Conservation (phyloP, 1,140 invertebrate genomes). For the Drosophila leontia region DNA sequence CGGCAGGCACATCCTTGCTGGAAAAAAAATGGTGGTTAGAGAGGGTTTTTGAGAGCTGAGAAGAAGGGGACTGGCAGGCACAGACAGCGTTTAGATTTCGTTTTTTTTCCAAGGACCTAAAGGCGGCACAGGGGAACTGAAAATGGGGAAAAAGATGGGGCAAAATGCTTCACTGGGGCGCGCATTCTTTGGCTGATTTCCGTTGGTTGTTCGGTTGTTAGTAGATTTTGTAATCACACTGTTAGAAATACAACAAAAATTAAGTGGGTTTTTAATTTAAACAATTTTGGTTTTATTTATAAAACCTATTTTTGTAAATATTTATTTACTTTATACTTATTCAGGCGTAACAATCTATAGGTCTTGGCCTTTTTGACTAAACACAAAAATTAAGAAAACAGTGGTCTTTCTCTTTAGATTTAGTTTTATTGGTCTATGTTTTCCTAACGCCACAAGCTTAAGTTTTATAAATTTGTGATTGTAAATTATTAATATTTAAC, state of each 20-base stretch:
- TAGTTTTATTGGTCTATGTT: too few species aligned
- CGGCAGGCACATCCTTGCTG: slow-evolving; percentile 65
- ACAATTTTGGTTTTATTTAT: not conserved
- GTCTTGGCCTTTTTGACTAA: not conserved
- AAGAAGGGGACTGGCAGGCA: slow-evolving; percentile 12
- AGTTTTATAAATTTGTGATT: too few species aligned
- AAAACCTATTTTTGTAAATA: not conserved
- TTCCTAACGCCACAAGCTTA: too few species aligned
- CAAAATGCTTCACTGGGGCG: slow-evolving; percentile 29
- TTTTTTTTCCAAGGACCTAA: slow-evolving; percentile 25
- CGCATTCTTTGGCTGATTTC: slow-evolving; percentile 75
- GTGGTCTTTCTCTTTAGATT: too few species aligned
- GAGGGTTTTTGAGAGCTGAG: slow-evolving; percentile 7
- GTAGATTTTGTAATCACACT: slow-evolving; percentile 24
- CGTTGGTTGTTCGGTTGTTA: slow-evolving; percentile 50
- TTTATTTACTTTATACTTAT: not conserved
- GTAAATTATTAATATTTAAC: too few species aligned
- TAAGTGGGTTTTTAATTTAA: not conserved
- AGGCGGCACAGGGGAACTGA: not conserved
- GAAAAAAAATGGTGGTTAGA: slow-evolving; percentile 35
- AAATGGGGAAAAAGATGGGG: not conserved
- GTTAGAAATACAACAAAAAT: not conserved
- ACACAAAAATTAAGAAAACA: not conserved
- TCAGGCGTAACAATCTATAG: not conserved
- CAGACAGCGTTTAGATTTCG: slow-evolving; percentile 49